Conservation (phyloP, 2,113 vertebrate species). For the Charina bottae region DNA sequence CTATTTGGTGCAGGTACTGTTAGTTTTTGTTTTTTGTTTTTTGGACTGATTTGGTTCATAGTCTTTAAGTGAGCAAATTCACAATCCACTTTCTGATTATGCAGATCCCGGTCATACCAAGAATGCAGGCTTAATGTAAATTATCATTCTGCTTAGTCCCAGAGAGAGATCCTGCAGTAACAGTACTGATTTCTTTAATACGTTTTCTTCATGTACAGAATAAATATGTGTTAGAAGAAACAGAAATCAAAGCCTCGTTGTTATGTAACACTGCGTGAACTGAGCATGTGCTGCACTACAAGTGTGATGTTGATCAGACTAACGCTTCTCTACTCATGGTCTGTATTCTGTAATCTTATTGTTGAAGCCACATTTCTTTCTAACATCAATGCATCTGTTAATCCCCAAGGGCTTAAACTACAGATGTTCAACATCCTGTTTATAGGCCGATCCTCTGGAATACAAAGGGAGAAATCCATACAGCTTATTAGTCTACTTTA, state of each 20-base stretch:
- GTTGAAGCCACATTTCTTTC: constrained; percentile 90
- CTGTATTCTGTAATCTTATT: constrained; percentile 89
- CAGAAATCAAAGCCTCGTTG: constrained; percentile 64
- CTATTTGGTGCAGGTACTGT: constrained; percentile 42
- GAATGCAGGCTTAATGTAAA: constrained; percentile 53
- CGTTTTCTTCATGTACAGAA: constrained; percentile 60
- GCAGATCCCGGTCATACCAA: constrained; percentile 33
- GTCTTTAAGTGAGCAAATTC: constrained; percentile 11
- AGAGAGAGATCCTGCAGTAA: constrained; percentile 63
- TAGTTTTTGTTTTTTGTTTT: constrained; percentile 34
- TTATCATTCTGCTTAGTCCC: constrained; percentile 60
- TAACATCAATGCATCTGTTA: constrained; percentile 91
- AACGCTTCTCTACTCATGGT: constrained; percentile 75
- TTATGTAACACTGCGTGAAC: constrained; percentile 57
- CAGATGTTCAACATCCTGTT: constrained; percentile 85
- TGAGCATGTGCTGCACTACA: constrained; percentile 61
- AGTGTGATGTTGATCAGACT: constrained; percentile 73
- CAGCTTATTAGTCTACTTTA: constrained; percentile 79
- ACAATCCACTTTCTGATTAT: constrained; percentile 36
- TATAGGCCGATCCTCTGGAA: constrained; percentile 83
- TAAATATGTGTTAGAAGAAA: constrained; percentile 59
- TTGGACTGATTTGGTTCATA: constrained; percentile 36
- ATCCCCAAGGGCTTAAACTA: constrained; percentile 90
- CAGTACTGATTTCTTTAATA: constrained; percentile 64
- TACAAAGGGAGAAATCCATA: constrained; percentile 82